These are phyloP conservation scores for Schizopygopsis malacanthus DNA, from an alignment of 2,797 vertebrate genomes.

Conservation along the genomic window DNA sequence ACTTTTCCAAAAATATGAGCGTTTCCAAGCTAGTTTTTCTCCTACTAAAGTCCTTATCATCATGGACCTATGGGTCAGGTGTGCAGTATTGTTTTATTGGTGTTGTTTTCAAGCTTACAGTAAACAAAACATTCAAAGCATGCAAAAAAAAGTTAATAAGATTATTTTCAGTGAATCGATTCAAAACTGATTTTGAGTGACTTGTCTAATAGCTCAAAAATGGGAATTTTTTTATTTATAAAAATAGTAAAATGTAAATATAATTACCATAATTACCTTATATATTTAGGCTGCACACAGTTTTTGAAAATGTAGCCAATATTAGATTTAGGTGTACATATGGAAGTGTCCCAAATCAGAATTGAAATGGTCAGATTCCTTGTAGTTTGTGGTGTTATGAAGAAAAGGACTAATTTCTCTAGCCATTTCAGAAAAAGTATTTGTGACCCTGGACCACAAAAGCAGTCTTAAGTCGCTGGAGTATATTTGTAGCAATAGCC, in stretches of 20 bases:
- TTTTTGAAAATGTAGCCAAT: background rate
- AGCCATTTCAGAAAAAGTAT: too few relatives aligned
- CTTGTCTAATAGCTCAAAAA: too few relatives aligned
- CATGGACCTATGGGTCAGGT: background rate
- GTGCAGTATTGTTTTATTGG: background rate
- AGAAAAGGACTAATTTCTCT: too few relatives aligned
- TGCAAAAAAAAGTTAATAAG: background rate
- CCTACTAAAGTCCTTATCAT: background rate
- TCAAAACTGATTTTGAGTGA: too few relatives aligned
- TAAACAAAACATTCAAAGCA: background rate
- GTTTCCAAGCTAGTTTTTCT: slow-evolving; percentile 22
- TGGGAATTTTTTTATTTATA: too few relatives aligned
- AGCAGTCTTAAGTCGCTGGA: too few relatives aligned
- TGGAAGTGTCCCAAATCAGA: background rate
- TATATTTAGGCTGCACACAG: background rate
- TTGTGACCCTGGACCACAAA: too few relatives aligned
- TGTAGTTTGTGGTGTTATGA: background rate
- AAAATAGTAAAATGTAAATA: background rate
- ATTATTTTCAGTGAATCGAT: too few relatives aligned
- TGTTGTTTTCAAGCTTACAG: background rate
- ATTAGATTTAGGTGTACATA: background rate
- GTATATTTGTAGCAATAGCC: too few relatives aligned
- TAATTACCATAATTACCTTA: background rate
- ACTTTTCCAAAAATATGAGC: background rate
- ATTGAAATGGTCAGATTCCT: background rate